phyloP scores from a whole-genome alignment of 2,888 invertebrate genomes.

The Arge pagana region DNA sequence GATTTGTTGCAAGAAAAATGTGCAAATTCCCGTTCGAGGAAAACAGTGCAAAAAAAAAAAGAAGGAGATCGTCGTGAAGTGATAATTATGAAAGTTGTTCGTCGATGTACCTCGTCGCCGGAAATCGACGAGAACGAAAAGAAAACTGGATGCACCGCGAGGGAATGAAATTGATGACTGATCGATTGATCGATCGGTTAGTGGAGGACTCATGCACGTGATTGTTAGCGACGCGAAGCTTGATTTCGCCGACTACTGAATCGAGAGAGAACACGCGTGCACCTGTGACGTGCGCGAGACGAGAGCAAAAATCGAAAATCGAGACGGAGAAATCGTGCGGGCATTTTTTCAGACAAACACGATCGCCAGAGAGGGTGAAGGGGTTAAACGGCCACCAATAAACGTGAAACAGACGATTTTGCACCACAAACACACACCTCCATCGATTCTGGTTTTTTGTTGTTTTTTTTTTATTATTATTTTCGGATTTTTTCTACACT shows the following conservation, averaged over 20 bases:
- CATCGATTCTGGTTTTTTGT: neutral
- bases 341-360: too few relatives aligned
- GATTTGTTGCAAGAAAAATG: too few relatives aligned
- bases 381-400: neutral
- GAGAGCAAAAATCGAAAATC: too few relatives aligned
- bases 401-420: slow-evolving; percentile 39
- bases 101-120: slow-evolving; percentile 23
- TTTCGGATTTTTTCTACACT: too few relatives aligned
- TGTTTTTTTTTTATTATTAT: too few relatives aligned
- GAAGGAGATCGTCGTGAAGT: slow-evolving; percentile 33
- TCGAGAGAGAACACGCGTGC: slow-evolving; percentile 1
- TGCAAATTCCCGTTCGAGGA: too few relatives aligned
- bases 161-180: too few relatives aligned
- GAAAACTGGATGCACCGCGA: slow-evolving; percentile 17
- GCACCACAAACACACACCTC: slow-evolving; percentile 47
- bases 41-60: slow-evolving; percentile 32
- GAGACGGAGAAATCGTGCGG: too few relatives aligned
- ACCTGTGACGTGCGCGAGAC: neutral
- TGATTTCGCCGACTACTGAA: too few relatives aligned
- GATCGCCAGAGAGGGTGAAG: neutral
- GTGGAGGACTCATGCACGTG: too few relatives aligned
- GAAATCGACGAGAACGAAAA: neutral
- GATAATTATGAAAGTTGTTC: neutral
- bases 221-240: too few relatives aligned
- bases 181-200: too few relatives aligned